phyloP scores from a whole-genome alignment of 2,888 invertebrate species.

The Anthophora plumipes region DNA sequence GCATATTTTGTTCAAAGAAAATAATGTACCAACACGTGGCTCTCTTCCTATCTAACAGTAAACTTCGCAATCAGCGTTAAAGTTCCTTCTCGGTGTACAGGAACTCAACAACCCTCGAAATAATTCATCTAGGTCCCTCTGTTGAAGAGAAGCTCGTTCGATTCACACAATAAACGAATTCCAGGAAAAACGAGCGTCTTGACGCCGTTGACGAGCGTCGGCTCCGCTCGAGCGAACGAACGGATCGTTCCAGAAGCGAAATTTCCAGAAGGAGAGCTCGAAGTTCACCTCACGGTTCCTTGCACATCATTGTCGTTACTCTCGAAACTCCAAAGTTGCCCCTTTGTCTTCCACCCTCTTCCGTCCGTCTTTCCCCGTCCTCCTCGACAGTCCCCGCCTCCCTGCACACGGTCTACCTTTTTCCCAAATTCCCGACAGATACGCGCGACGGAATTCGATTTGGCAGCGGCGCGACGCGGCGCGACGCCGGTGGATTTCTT shows the following conservation, averaged over 20 bases:
- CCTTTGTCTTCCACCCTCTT: constrained; percentile 67
- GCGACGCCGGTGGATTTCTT: constrained; percentile 71
- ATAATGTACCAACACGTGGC: too few relatives aligned
- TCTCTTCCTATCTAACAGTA: too few relatives aligned
- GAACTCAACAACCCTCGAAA: background rate
- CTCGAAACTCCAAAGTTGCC: constrained; percentile 63
- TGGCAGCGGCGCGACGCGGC: constrained; percentile 69
- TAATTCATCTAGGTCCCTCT: background rate
- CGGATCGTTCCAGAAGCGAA: constrained; percentile 45
- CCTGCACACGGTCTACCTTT: constrained; percentile 6
- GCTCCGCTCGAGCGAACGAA: constrained; percentile 13
- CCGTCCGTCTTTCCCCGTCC: background rate
- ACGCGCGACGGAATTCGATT: constrained; percentile 77
- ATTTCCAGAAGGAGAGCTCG: constrained; percentile 53
- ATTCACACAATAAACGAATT: constrained; percentile 27
- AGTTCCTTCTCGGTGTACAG: too few relatives aligned
- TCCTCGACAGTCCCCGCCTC: background rate
- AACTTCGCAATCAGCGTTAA: too few relatives aligned
- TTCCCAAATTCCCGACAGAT: constrained; percentile 23
- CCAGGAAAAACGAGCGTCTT: constrained; percentile 11
- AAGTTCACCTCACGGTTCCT: constrained; percentile 69
- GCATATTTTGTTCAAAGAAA: too few relatives aligned
- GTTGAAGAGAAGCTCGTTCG: background rate
- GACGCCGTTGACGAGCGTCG: constrained; percentile 12
- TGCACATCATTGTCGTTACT: constrained; percentile 71